Conservation (phyloP, 30 jellyfish, hydroid and myxozoan species). For the Catostylus mosaicus region DNA sequence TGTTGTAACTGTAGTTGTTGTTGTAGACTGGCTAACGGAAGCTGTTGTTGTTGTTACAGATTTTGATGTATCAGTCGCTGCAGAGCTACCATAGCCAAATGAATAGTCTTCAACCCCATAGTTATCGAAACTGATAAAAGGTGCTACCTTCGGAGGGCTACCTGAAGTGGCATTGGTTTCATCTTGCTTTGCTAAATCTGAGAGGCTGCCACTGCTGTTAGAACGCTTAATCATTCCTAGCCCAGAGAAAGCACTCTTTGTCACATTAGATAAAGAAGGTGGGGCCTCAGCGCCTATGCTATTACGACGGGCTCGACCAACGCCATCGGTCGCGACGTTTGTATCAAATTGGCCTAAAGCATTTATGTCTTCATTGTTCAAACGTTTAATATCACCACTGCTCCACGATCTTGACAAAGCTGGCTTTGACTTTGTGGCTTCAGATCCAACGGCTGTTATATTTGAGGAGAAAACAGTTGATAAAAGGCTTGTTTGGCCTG, state of each 20-base stretch:
- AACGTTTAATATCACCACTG: slow-evolving; percentile 60
- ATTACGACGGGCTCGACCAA: slow-evolving; percentile 53
- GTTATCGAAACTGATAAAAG: slow-evolving; percentile 49
- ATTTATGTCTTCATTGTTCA: slow-evolving; percentile 15
- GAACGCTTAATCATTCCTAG: slow-evolving; percentile 49
- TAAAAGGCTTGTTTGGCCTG: slow-evolving; percentile 15
- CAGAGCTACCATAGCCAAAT: slow-evolving; percentile 4
- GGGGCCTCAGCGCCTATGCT: slow-evolving; percentile 25
- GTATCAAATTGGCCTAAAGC: slow-evolving; percentile 17
- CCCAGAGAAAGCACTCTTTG: slow-evolving; percentile 9
- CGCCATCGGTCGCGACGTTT: not conserved
- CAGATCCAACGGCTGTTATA: slow-evolving; percentile 5
- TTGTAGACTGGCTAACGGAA: not conserved
- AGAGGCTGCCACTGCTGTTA: slow-evolving; percentile 73
- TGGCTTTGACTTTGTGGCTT: slow-evolving; percentile 23
- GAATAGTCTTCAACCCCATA: slow-evolving; percentile 61
- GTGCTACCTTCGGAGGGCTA: slow-evolving; percentile 33
- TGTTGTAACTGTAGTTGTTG: slow-evolving; percentile 7
- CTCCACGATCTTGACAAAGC: slow-evolving; percentile 67
- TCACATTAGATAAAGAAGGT: not conserved
- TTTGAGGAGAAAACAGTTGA: slow-evolving; percentile 44
- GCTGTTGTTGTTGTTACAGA: slow-evolving; percentile 21
- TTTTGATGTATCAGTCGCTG: slow-evolving; percentile 15
- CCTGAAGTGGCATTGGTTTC: slow-evolving; percentile 28
- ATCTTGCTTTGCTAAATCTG: slow-evolving; percentile 48